These are phyloP conservation scores for Macrophya alboannulata DNA, from an alignment of 2,888 invertebrate species.

Conservation along the genomic window DNA sequence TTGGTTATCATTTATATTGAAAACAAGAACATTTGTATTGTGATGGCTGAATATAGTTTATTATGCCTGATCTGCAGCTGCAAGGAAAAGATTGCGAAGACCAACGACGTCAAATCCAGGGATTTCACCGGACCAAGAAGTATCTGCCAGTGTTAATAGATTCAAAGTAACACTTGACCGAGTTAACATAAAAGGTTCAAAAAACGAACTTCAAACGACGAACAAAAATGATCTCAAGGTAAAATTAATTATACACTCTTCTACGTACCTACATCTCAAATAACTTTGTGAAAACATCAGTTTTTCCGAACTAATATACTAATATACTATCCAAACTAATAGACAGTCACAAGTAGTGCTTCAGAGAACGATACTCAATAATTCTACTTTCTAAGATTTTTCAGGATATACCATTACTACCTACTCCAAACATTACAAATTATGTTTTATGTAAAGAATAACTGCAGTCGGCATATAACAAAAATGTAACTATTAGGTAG, in stretches of 20 bases:
- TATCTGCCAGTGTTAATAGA: slow-evolving; percentile 85
- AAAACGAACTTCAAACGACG: slow-evolving; percentile 75
- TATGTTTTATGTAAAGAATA: too few relatives aligned
- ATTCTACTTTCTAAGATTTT: too few relatives aligned
- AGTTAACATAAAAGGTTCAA: slow-evolving; percentile 74
- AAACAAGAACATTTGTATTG: background rate
- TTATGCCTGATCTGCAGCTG: slow-evolving; percentile 79
- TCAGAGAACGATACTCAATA: too few relatives aligned
- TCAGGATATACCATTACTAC: too few relatives aligned
- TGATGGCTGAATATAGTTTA: background rate
- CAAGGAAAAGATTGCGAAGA: slow-evolving; percentile 86
- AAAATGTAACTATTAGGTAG: too few relatives aligned
- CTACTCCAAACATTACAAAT: too few relatives aligned
- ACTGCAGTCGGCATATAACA: too few relatives aligned
- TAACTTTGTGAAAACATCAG: too few relatives aligned
- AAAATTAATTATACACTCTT: slow-evolving; percentile 47
- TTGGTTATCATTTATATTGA: background rate
- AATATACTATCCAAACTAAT: too few relatives aligned
- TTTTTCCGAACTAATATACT: too few relatives aligned
- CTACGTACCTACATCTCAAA: too few relatives aligned
- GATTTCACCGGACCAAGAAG: slow-evolving; percentile 83
- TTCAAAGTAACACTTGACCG: slow-evolving; percentile 80
- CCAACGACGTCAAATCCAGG: slow-evolving; percentile 85
- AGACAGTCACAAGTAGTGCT: too few relatives aligned
- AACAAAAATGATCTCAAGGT: slow-evolving; percentile 76